phyloP scores from a whole-genome alignment of 2,888 invertebrate species.

The Dendrolimus pini region DNA sequence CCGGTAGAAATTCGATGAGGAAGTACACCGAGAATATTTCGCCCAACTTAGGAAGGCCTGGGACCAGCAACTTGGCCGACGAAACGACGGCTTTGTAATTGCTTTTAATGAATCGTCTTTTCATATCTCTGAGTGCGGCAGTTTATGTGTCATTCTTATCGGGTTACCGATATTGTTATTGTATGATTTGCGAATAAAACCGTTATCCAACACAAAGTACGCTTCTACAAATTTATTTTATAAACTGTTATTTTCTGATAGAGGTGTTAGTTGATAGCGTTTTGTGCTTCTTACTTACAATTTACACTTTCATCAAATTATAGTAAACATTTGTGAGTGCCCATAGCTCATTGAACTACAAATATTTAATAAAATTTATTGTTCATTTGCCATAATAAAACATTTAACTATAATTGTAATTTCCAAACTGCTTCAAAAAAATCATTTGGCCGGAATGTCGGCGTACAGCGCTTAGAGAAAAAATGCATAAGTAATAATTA shows the following conservation, averaged over 20 bases:
- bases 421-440: conserved; percentile 44
- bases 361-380: conserved; percentile 32
- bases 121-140: no score
- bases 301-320: not conserved
- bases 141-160: no score
- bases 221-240: no score
- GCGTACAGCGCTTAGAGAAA: conserved; percentile 54
- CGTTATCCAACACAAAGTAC: no score
- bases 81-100: no score
- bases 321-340: conserved; percentile 38
- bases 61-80: no score
- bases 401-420: conserved; percentile 26
- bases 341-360: conserved; percentile 45
- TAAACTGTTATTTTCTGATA: not conserved
- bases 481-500: conserved; percentile 37
- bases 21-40: no score
- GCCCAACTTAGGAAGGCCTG: no score
- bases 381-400: conserved; percentile 23
- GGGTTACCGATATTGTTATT: no score
- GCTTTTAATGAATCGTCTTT: no score
- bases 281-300: conserved; percentile 29
- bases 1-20: no score
- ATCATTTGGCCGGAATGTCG: conserved; percentile 58
- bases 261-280: conserved; percentile 27
- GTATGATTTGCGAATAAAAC: no score